Evolutionary conservation across 2,113 vertebrate genomes (phyloP).

Genomic region (Pygoscelis antarcticus): DNA sequence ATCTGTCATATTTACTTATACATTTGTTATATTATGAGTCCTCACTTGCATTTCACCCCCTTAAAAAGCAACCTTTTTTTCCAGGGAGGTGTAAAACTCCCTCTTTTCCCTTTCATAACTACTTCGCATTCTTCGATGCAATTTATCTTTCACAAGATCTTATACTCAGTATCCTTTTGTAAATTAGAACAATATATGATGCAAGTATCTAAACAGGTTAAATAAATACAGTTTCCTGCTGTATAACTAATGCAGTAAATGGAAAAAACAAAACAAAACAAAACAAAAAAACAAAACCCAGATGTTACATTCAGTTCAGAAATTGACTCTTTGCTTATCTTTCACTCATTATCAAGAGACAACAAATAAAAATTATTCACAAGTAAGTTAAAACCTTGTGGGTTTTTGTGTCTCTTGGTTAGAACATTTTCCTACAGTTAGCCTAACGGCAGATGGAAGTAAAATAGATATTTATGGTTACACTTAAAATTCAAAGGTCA

Average conservation of each 20-base stretch:
- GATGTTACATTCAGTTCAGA: background rate
- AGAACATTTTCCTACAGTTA: background rate
- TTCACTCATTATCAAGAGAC: background rate
- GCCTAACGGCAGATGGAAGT: background rate
- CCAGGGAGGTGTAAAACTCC: background rate
- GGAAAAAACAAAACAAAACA: background rate
- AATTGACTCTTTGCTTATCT: background rate
- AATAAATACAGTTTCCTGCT: background rate
- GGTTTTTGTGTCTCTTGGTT: background rate
- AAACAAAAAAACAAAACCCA: no score
- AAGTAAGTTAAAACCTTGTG: background rate
- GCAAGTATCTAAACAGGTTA: background rate
- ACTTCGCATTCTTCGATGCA: fast-evolving
- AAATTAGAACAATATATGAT: background rate
- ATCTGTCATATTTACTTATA: background rate
- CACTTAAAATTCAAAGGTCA: background rate
- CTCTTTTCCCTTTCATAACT: background rate
- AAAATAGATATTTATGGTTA: background rate
- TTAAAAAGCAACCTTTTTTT: background rate
- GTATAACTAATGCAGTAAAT: background rate
- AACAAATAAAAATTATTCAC: background rate
- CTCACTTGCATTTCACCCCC: background rate
- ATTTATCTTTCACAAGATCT: background rate
- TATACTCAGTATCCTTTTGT: background rate
- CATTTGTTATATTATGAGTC: background rate